Evolutionary conservation across 2,797 vertebrate genomes (phyloP).

Genomic region (Pipistrellus kuhlii): DNA sequence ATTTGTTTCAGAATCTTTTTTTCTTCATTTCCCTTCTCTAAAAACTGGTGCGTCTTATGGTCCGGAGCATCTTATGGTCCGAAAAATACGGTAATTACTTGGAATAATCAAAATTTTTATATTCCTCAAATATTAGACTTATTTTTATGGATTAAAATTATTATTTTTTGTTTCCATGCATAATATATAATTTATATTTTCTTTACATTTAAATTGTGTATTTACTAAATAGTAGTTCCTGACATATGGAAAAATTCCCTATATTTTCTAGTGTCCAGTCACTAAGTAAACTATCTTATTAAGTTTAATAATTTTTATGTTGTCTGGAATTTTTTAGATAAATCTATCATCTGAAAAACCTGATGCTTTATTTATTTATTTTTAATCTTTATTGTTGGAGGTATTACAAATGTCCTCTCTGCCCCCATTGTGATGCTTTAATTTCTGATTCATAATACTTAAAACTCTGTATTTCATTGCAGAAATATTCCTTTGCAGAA

Average conservation of each 20-base stretch:
- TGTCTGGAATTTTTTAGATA: not conserved
- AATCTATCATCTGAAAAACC: not conserved
- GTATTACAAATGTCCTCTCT: too few species aligned
- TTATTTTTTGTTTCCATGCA: not conserved
- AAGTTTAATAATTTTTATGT: slow-evolving; percentile 16
- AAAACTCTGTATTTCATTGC: not conserved
- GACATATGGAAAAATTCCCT: not conserved
- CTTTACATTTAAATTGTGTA: slow-evolving; percentile 7
- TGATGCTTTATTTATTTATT: not conserved
- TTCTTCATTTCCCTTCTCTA: too few species aligned
- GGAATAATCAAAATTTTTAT: not conserved
- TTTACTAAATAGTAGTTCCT: not conserved
- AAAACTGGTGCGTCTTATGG: too few species aligned
- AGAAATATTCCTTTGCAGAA: slow-evolving; percentile 14
- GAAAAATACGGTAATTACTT: too few species aligned
- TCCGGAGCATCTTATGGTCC: too few species aligned
- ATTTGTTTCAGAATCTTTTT: too few species aligned
- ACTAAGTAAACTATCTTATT: not conserved
- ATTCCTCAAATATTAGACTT: not conserved
- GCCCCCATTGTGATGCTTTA: not conserved
- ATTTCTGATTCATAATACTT: slow-evolving; percentile 9
- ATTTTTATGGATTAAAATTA: not conserved
- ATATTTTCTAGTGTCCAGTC: not conserved
- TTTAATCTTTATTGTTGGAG: too few species aligned
- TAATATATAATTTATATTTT: slow-evolving; percentile 30